Evolutionary conservation across 92 coral and sea anemone genomes (phyloP).

Genomic region (Parazoanthus darwini): DNA sequence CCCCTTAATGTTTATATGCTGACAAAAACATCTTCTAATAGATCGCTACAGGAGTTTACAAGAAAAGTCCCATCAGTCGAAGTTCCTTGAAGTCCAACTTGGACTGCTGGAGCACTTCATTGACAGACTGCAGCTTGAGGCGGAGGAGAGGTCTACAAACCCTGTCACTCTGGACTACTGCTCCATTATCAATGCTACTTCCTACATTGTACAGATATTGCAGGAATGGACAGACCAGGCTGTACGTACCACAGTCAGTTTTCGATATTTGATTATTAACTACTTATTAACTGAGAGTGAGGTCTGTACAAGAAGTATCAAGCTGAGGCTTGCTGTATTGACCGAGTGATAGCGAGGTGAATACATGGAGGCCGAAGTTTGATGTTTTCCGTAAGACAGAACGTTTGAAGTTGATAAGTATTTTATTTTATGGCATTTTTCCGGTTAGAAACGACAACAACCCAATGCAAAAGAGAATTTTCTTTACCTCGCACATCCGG

Average conservation of each 20-base stretch:
- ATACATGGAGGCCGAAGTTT: too few relatives aligned
- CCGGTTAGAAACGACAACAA: too few relatives aligned
- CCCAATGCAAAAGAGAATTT: too few relatives aligned
- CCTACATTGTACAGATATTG: slow-evolving; percentile 70
- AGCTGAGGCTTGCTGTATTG: too few relatives aligned
- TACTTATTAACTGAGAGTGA: too few relatives aligned
- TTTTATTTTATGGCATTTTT: too few relatives aligned
- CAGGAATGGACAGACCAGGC: slow-evolving; percentile 98
- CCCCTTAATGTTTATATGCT: not conserved
- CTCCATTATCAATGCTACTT: slow-evolving; percentile 83
- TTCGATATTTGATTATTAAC: not conserved
- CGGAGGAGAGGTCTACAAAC: slow-evolving; percentile 54
- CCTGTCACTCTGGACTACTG: slow-evolving; percentile 71
- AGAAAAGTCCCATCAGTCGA: slow-evolving; percentile 54
- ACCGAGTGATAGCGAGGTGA: too few relatives aligned
- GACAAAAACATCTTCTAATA: slow-evolving; percentile 6
- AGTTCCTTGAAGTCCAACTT: slow-evolving; percentile 81
- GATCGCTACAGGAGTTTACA: slow-evolving; percentile 91
- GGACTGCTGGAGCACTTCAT: slow-evolving; percentile 75
- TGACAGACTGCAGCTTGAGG: slow-evolving; percentile 59
- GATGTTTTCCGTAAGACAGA: too few relatives aligned
- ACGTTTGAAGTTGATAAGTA: too few relatives aligned
- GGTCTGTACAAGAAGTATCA: too few relatives aligned
- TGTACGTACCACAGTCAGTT: slow-evolving; percentile 46
- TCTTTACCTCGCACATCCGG: too few relatives aligned